These are phyloP conservation scores for Lycaon pictus DNA, from an alignment of 2,113 vertebrate species.

Conservation along the genomic window DNA sequence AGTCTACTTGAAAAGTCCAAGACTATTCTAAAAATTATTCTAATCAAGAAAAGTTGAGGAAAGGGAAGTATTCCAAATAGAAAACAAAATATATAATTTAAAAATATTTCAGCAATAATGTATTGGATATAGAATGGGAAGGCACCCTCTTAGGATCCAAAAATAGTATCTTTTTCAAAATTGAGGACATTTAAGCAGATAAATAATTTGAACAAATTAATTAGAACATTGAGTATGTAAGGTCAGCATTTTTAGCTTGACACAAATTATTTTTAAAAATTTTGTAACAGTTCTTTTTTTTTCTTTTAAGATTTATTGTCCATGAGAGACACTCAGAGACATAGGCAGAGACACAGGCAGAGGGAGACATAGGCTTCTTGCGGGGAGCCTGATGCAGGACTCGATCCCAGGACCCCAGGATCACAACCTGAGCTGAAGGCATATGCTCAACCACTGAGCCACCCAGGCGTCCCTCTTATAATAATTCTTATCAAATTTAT, in stretches of 20 bases:
- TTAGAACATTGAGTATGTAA: neutral
- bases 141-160: neutral
- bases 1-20: neutral
- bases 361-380: too few relatives aligned
- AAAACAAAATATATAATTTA: neutral
- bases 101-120: neutral
- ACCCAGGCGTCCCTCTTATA: too few relatives aligned
- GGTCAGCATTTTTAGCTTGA: neutral
- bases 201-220: constrained; percentile 5
- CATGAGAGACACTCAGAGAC: too few relatives aligned
- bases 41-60: neutral
- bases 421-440: too few relatives aligned
- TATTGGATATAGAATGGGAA: neutral
- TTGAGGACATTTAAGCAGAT: neutral
- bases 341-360: too few relatives aligned
- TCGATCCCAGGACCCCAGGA: too few relatives aligned
- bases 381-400: too few relatives aligned
- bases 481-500: neutral
- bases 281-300: neutral
- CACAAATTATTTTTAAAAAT: neutral
- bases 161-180: neutral
- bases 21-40: neutral
- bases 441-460: too few relatives aligned
- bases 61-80: neutral
- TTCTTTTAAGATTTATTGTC: too few relatives aligned